Base-by-base conservation (phyloP, 2,113 vertebrate species). In the Athene noctua region DNA sequence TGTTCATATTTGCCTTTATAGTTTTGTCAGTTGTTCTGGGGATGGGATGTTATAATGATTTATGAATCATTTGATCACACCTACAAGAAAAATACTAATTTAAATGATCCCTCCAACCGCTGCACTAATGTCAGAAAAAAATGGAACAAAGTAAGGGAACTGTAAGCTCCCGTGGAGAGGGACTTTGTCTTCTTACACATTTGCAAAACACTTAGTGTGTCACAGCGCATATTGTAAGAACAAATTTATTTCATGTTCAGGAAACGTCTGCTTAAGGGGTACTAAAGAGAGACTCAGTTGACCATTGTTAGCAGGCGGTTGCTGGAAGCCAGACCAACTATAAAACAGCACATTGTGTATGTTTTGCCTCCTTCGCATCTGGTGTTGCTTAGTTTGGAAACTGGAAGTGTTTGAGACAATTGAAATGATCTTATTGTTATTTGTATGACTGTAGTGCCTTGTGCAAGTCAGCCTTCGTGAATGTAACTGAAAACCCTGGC, bases 371-470 rank as follows among this genome's bases (percentile, higher is more conserved):
- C 74, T 66, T 78, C 86, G 62, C 77, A 80, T 94, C 92, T 97
- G 94, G 83, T 65, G 78, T 66, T 92, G 77, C 94, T 96, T 84
- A 79, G 57, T 65, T 77, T 73, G 88, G 80, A 86, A 95, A 77
- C 71, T 94, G 75, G 92, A 89, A 92, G 47, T 34, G 32, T 79
- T 74, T 67, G 80, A 86, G 82, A 90, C 86, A 80, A 92, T 79
- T 93, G 88, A 71, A 93, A 90, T 49, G 55, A 84, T 84, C 72
- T 82, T 96, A 91, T 73, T 94, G 90, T 94, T 95, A 65, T 67
- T 91, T 30, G 42, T 80, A 19, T 59, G 55, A 44, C 72, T 79
- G n/a, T 18, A 55, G 67, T 29, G 67, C 63, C 51, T 88, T 80
- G 30, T 78, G 47, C 51, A 49, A 91, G 63, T 70, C 68, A 55